These are phyloP conservation scores for Centrocercus urophasianus DNA, from an alignment of 2,113 vertebrate genomes.

Conservation along the genomic window DNA sequence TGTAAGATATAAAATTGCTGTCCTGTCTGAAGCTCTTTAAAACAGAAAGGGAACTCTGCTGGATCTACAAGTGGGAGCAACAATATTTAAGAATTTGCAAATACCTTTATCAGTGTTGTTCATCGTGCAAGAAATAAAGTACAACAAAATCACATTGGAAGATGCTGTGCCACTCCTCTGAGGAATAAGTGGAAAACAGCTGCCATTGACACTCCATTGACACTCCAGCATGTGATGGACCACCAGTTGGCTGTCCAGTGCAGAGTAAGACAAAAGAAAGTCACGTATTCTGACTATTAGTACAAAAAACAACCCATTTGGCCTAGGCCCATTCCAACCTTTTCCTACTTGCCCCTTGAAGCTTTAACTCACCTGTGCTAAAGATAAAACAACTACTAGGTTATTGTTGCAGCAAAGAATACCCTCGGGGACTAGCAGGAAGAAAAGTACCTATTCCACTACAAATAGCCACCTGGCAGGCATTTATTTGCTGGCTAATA, in stretches of 20 bases:
- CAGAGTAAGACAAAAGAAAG: not conserved
- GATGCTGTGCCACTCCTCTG: not conserved
- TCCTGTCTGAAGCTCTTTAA: not conserved
- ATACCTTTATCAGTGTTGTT: not conserved
- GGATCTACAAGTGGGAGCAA: not conserved
- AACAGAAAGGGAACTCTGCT: not conserved
- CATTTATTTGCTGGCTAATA: not conserved
- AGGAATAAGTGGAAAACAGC: not conserved
- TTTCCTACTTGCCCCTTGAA: slow-evolving; percentile 5
- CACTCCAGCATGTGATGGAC: not conserved
- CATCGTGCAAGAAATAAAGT: not conserved
- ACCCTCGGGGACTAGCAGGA: not conserved
- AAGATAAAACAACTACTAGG: not conserved
- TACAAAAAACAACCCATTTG: slow-evolving; percentile 26
- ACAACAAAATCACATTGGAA: not conserved
- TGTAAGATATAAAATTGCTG: not conserved
- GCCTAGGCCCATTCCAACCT: slow-evolving; percentile 13
- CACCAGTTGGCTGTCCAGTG: slow-evolving; percentile 64
- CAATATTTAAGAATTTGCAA: slow-evolving; percentile 1
- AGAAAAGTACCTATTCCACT: not conserved
- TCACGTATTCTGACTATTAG: not conserved
- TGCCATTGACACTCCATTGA: not conserved
- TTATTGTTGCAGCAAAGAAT: not conserved
- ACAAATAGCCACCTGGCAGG: not conserved
- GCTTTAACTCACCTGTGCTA: not conserved